Evolutionary conservation across 2,797 vertebrate species (phyloP).

Genomic region (Nannoperca australis): DNA sequence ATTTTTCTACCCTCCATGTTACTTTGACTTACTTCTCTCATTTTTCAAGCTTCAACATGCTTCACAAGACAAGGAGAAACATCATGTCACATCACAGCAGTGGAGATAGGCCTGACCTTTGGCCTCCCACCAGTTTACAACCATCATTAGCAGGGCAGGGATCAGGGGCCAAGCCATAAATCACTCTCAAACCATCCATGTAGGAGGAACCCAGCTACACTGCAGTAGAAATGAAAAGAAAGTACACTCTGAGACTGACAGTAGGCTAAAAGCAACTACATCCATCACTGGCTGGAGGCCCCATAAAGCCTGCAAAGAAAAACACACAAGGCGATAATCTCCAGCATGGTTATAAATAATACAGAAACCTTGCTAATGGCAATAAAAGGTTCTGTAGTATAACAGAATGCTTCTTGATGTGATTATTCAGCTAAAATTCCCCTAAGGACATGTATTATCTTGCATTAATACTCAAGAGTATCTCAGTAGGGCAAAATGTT

Average conservation of each 20-base stretch:
- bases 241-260: slow-evolving; percentile 71
- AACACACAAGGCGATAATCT: slow-evolving; percentile 80
- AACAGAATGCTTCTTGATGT: slow-evolving; percentile 76
- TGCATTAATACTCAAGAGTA: slow-evolving; percentile 78
- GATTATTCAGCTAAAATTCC: slow-evolving; percentile 78
- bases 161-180: slow-evolving; percentile 77
- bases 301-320: slow-evolving; percentile 68
- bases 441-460: slow-evolving; percentile 76
- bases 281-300: slow-evolving; percentile 74
- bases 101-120: slow-evolving; percentile 69
- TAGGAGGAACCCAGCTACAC: slow-evolving; percentile 61
- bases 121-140: slow-evolving; percentile 68
- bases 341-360: slow-evolving; percentile 82
- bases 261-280: slow-evolving; percentile 76
- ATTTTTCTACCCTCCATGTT: slow-evolving; percentile 13
- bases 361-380: slow-evolving; percentile 81
- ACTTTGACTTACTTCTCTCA: slow-evolving; percentile 24
- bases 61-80: slow-evolving; percentile 46
- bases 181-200: slow-evolving; percentile 71
- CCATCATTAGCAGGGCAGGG: slow-evolving; percentile 77
- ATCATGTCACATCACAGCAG: slow-evolving; percentile 59
- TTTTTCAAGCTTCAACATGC: slow-evolving; percentile 34
- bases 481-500: slow-evolving; percentile 75
- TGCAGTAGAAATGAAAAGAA: slow-evolving; percentile 76
- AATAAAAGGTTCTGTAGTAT: slow-evolving; percentile 74